Evolutionary conservation across 2,797 vertebrate genomes (phyloP).

Genomic region (Sphenodon punctatus): DNA sequence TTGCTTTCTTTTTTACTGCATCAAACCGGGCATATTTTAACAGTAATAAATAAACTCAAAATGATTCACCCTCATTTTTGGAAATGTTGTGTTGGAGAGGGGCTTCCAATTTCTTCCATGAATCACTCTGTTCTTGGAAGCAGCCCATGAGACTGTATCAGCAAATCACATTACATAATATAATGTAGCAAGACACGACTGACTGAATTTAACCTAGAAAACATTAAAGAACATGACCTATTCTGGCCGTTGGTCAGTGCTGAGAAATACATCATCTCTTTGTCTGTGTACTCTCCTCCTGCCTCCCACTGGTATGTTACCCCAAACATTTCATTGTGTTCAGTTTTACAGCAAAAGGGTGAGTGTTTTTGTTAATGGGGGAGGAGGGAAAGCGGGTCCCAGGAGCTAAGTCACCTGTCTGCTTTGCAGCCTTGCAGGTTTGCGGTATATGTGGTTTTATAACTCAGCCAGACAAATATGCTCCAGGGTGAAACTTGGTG

Average conservation of each 20-base stretch:
- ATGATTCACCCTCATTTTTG: constrained; percentile 42
- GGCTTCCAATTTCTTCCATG: constrained; percentile 59
- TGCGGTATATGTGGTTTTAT: neutral
- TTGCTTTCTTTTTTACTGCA: neutral
- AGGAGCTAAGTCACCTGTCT: neutral
- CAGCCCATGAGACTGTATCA: constrained; percentile 56
- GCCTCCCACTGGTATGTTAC: neutral
- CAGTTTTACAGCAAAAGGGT: constrained; percentile 1
- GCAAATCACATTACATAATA: constrained; percentile 61
- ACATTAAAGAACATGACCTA: constrained; percentile 52
- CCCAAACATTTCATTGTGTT: neutral
- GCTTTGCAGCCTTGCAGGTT: neutral
- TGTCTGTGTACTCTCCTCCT: neutral
- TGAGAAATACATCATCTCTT: constrained; percentile 29
- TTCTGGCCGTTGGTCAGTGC: constrained; percentile 25
- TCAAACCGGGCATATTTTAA: neutral
- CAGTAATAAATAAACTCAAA: constrained; percentile 39
- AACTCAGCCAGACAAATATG: neutral
- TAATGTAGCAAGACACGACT: constrained; percentile 62
- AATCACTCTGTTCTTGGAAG: constrained; percentile 65
- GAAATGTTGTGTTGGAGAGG: constrained; percentile 24
- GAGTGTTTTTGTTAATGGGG: neutral
- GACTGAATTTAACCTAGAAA: constrained; percentile 60
- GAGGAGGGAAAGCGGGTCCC: neutral
- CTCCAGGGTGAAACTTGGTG: neutral